phyloP scores from a whole-genome alignment of 2,888 invertebrate species.

The Ormyrus nitidulus region DNA sequence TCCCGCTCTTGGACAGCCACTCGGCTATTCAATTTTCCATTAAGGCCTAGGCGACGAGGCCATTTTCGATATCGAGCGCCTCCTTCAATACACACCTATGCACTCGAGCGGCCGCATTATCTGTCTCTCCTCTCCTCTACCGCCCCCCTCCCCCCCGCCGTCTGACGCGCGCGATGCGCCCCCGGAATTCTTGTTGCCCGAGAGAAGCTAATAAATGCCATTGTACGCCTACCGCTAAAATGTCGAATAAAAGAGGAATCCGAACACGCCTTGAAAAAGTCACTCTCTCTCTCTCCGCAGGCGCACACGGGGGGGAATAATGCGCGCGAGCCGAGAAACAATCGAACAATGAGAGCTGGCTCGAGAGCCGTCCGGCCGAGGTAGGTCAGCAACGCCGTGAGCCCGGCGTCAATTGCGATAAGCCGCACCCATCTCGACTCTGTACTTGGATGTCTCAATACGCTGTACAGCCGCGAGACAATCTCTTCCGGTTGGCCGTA shows the following conservation, averaged over 20 bases:
- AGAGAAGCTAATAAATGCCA: not conserved
- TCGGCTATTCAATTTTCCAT: conserved; percentile 46
- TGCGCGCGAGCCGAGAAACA: not conserved
- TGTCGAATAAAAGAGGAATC: too few species aligned
- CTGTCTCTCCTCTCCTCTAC: not conserved
- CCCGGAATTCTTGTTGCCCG: not conserved
- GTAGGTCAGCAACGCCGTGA: too few species aligned
- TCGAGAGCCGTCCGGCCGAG: too few species aligned
- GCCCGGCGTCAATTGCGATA: too few species aligned
- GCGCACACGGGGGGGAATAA: not conserved
- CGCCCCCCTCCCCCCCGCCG: not conserved
- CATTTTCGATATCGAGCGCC: conserved; percentile 42
- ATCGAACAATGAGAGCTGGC: too few species aligned
- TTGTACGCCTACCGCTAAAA: too few species aligned
- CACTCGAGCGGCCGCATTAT: conserved; percentile 6
- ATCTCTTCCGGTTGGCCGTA: too few species aligned
- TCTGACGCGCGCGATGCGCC: too few species aligned
- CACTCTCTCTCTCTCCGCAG: not conserved
- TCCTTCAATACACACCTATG: not conserved
- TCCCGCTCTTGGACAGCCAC: conserved; percentile 23
- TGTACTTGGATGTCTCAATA: too few species aligned
- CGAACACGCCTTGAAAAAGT: too few species aligned
- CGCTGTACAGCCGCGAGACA: too few species aligned
- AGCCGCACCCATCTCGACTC: too few species aligned
- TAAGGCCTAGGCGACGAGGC: conserved; percentile 35